These are phyloP conservation scores for Catamblyrhynchus diadema DNA, from an alignment of 2,797 vertebrate species.

Conservation along the genomic window DNA sequence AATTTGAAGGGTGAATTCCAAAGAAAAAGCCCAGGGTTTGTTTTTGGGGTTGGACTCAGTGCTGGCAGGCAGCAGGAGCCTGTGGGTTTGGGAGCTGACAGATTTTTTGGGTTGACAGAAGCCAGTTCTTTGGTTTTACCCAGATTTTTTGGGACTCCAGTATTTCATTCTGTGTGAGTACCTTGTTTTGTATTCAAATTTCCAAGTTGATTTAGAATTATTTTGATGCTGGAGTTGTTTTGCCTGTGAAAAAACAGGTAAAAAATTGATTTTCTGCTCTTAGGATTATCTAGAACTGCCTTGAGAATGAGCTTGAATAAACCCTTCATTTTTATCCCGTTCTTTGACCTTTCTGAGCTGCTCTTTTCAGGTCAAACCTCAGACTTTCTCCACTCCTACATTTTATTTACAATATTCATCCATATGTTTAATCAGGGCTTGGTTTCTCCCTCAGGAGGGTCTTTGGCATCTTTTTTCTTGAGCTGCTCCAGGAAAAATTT, in stretches of 20 bases:
- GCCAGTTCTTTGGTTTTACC: not conserved
- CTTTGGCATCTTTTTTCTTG: slow-evolving; percentile 22
- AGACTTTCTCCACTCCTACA: not conserved
- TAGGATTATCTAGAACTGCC: not conserved
- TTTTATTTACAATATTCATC: not conserved
- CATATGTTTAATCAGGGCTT: slow-evolving; percentile 9
- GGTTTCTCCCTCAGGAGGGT: not conserved
- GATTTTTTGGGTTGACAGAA: not conserved
- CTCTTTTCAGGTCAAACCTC: not conserved
- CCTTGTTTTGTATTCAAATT: not conserved
- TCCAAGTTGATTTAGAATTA: not conserved
- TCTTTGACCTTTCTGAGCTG: not conserved
- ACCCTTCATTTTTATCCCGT: not conserved
- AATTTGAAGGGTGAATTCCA: not conserved
- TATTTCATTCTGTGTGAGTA: rapidly evolving
- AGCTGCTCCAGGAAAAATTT: slow-evolving; percentile 33
- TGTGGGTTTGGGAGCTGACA: not conserved
- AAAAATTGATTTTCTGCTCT: not conserved
- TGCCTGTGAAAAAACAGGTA: not conserved
- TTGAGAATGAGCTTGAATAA: not conserved
- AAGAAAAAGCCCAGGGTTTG: not conserved
- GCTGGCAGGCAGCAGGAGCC: not conserved
- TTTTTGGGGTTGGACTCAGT: not conserved
- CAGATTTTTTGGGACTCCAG: not conserved
- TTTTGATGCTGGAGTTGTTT: not conserved